Conservation (phyloP, 2,797 vertebrate genomes). For the Galagoides demidoff region DNA sequence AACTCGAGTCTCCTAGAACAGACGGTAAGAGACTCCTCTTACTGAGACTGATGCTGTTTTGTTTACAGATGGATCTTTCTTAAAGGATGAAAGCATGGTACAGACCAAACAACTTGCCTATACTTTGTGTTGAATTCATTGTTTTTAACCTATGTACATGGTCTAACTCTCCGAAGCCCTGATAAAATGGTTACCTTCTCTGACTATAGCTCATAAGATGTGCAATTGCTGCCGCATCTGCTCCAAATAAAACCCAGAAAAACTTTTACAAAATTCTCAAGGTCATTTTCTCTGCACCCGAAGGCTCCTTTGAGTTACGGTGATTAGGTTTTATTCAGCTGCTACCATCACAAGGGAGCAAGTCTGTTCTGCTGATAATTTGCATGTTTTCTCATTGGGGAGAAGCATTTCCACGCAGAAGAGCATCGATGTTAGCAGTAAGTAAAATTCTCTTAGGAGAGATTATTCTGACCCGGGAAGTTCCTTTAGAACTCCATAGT, state of each 20-base stretch:
- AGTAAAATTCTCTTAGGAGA: background rate
- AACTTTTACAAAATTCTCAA: background rate
- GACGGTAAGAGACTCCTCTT: background rate
- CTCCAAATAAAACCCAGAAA: background rate
- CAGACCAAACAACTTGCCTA: background rate
- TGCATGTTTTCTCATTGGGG: background rate
- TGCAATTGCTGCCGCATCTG: background rate
- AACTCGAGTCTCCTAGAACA: background rate
- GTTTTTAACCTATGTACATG: background rate
- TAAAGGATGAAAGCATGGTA: background rate
- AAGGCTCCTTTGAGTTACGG: background rate
- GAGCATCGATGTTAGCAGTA: background rate
- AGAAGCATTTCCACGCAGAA: background rate
- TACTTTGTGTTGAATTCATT: background rate
- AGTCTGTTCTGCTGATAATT: background rate
- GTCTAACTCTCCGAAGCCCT: background rate
- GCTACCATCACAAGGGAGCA: background rate
- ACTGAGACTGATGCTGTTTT: background rate
- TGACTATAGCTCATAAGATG: background rate
- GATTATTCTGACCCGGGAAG: background rate
- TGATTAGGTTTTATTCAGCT: background rate
- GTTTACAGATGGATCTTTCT: background rate
- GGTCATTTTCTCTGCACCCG: background rate
- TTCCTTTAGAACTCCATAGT: background rate
- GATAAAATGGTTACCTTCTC: background rate